phyloP scores from a whole-genome alignment of 2,888 invertebrate species.

The Erebia ligea region DNA sequence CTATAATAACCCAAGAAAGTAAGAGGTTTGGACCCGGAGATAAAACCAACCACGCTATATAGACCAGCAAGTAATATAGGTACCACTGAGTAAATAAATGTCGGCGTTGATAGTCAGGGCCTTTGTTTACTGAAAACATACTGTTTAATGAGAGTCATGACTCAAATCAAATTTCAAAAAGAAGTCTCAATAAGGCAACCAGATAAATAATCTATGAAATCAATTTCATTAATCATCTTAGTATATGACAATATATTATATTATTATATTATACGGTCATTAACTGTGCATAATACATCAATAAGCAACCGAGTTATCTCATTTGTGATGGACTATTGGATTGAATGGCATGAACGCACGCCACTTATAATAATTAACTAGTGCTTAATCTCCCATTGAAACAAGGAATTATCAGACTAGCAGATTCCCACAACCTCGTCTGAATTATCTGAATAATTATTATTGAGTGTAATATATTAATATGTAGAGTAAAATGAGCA shows the following conservation, averaged over 20 bases:
- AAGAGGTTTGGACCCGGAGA: too few species aligned
- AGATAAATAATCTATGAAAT: background rate
- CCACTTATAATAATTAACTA: constrained; percentile 1
- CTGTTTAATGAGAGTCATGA: too few species aligned
- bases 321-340: background rate
- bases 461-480: too few species aligned
- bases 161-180: background rate
- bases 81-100: too few species aligned
- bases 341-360: constrained; percentile 12
- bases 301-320: constrained; percentile 1
- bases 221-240: constrained; percentile 2
- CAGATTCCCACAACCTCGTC: background rate
- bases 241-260: background rate
- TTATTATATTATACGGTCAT: constrained; percentile 13
- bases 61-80: too few species aligned
- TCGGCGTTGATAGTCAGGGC: background rate
- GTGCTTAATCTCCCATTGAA: constrained; percentile 5
- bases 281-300: background rate
- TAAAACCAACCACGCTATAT: too few species aligned
- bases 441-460: background rate
- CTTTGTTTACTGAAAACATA: background rate
- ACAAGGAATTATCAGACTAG: background rate
- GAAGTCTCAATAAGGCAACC: background rate
- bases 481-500: too few species aligned
- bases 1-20: too few species aligned